phyloP scores from a whole-genome alignment of 92 coral and sea anemone genomes.

The Desmophyllum pertusum region DNA sequence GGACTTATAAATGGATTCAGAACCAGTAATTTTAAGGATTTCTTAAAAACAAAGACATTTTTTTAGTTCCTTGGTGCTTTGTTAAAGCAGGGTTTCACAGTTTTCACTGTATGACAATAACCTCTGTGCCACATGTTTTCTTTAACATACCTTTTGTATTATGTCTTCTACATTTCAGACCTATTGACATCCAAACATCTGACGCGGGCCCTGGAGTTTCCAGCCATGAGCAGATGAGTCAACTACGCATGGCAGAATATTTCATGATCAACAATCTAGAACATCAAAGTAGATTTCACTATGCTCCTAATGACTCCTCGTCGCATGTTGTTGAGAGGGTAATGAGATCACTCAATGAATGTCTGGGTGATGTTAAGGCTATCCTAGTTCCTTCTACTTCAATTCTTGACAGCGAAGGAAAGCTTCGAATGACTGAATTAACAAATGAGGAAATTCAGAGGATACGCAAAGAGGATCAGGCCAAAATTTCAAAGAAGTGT shows the following conservation, averaged over 20 bases:
- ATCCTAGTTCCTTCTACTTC: slow-evolving; percentile 50
- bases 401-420: slow-evolving; percentile 23
- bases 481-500: slow-evolving; percentile 38
- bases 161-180: too few species aligned
- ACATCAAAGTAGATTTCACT: slow-evolving; percentile 69
- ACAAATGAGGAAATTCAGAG: slow-evolving; percentile 40
- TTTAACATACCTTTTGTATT: too few species aligned
- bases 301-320: slow-evolving; percentile 61
- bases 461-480: slow-evolving; percentile 32
- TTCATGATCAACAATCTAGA: slow-evolving; percentile 67
- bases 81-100: too few species aligned
- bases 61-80: too few species aligned
- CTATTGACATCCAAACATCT: slow-evolving; percentile 60
- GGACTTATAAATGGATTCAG: too few species aligned
- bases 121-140: too few species aligned
- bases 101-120: too few species aligned
- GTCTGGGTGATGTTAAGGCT: slow-evolving; percentile 64
- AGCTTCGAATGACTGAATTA: slow-evolving; percentile 18
- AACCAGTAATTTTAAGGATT: too few species aligned
- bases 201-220: slow-evolving; percentile 76
- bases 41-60: too few species aligned
- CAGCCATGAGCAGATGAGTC: slow-evolving; percentile 60
- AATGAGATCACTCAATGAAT: slow-evolving; percentile 71
- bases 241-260: slow-evolving; percentile 58
- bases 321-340: slow-evolving; percentile 65